A percentile compares a stretch with the other conserved stretches of the same genome.
phyloP scores from a whole-genome alignment of 2,888 invertebrate genomes.

The Zaprionus bogoriensis region DNA sequence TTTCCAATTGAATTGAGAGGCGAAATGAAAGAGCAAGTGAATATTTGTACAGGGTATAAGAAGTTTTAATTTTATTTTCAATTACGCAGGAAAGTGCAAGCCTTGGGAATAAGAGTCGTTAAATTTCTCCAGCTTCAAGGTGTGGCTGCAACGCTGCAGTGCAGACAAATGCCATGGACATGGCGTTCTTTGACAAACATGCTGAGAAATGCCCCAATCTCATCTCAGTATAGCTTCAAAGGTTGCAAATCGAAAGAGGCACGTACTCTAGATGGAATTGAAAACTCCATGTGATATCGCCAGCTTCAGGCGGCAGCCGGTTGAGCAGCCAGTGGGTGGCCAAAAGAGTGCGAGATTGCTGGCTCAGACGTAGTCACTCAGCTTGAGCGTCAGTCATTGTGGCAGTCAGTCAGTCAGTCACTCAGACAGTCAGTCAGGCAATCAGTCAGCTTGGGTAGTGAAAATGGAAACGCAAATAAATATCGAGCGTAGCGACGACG shows the following conservation, averaged over 20 bases:
- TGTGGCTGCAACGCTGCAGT: slow-evolving; percentile 17
- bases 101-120: slow-evolving; percentile 25
- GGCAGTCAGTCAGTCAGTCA: slow-evolving; percentile 5
- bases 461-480: slow-evolving; percentile 66
- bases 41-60: slow-evolving; percentile 39
- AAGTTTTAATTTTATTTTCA: slow-evolving; percentile 41
- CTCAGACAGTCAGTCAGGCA: neutral
- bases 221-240: slow-evolving; percentile 43
- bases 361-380: neutral
- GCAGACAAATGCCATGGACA: slow-evolving; percentile 38
- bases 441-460: slow-evolving; percentile 36
- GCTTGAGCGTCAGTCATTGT: neutral
- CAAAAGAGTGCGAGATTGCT: neutral
- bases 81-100: slow-evolving; percentile 49
- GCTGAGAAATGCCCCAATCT: slow-evolving; percentile 38
- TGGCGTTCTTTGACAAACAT: slow-evolving; percentile 50
- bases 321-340: slow-evolving; percentile 7
- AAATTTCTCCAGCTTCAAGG: slow-evolving; percentile 5
- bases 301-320: slow-evolving; percentile 17
- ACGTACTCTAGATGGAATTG: slow-evolving; percentile 63
- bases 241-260: slow-evolving; percentile 52
- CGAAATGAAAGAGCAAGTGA: slow-evolving; percentile 22
- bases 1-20: slow-evolving; percentile 63
- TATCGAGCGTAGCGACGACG: slow-evolving; percentile 53
- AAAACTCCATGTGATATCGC: slow-evolving; percentile 55